These are phyloP conservation scores for Laothoe populi DNA, from an alignment of 2,888 invertebrate species.

Conservation along the genomic window DNA sequence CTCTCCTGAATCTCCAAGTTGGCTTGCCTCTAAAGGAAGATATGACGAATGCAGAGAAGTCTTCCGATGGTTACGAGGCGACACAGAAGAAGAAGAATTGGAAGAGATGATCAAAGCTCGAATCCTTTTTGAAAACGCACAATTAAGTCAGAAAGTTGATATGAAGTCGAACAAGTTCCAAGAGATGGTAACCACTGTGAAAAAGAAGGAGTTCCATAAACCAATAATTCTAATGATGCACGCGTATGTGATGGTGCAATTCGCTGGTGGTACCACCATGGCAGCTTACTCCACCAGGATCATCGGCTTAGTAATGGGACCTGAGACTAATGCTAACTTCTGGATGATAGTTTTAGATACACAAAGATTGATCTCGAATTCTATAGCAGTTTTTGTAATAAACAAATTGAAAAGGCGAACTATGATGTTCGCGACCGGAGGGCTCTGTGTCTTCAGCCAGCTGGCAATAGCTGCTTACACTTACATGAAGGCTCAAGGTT, in stretches of 20 bases:
- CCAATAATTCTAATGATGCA: slow-evolving; percentile 85
- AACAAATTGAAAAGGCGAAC: slow-evolving; percentile 85
- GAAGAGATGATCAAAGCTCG: slow-evolving; percentile 62
- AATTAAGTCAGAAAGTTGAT: slow-evolving; percentile 38
- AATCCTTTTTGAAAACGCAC: slow-evolving; percentile 50
- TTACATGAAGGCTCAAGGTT: slow-evolving; percentile 51
- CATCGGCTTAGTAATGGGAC: slow-evolving; percentile 82
- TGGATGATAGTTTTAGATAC: slow-evolving; percentile 87
- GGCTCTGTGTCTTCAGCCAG: slow-evolving; percentile 83
- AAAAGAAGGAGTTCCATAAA: slow-evolving; percentile 80
- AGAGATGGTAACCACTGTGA: slow-evolving; percentile 45
- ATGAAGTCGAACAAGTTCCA: slow-evolving; percentile 40
- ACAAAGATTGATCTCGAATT: slow-evolving; percentile 84
- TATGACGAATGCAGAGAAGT: slow-evolving; percentile 79
- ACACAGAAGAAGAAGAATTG: slow-evolving; percentile 65
- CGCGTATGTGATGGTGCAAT: slow-evolving; percentile 86
- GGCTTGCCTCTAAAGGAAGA: slow-evolving; percentile 81
- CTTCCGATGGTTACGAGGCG: slow-evolving; percentile 83
- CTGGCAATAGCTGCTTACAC: slow-evolving; percentile 76
- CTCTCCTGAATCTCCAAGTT: slow-evolving; percentile 86
- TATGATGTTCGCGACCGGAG: slow-evolving; percentile 84
- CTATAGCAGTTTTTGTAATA: slow-evolving; percentile 84
- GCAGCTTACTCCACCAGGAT: slow-evolving; percentile 87
- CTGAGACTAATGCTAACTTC: slow-evolving; percentile 84
- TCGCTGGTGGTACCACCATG: slow-evolving; percentile 87